Evolutionary conservation across 2,888 invertebrate genomes (phyloP), one percentile per base, ranked within the genome.

Genomic region (Phengaris arion): DNA sequence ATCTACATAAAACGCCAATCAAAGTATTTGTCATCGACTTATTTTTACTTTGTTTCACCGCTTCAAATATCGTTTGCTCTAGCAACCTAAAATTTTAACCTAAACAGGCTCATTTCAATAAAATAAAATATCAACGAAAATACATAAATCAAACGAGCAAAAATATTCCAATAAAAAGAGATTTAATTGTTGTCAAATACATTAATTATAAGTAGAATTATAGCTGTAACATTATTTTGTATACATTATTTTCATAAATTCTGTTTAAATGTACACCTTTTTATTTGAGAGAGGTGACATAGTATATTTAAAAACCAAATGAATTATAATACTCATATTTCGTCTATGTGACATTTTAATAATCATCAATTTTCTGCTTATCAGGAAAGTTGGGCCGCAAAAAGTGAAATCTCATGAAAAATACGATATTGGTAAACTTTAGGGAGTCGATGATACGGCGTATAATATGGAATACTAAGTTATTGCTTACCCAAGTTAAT

Each of bases 341-440:
- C 70, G 15, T 51, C 22, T 51, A 70, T 70, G 59, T 59, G 51
- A 52, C 70, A 70, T 52, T 70, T 70, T 70, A 15, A 70, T 70
- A 70, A 70, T 51, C 70, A 70, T 70, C 70, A 70, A 70, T 70
- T 70, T 22, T 52, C 22, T 22, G 51, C 70, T 70, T 70, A 70
- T 52, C 70, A 51, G 52, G 6, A 70, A 70, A 70, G 70, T 70
- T 70, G 48, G 52, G 52, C 51, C 70, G 70, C 51, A 51, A 70
- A 52, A 70, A 70, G 70, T 52, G 70, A 70, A 70, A 35, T 48
- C 48, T 70, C 70, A 52, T 52, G 52, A 70, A 70, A 70, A 70
- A 70, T 70, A 70, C 51, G 10, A 70, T 70, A 70, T 70, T 70
- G 70, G 70, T 70, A 70, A 70, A 70, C 70, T 70, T 70, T 51